Conservation (phyloP, 1,140 invertebrate species). For the Sminthurides bifidus region DNA sequence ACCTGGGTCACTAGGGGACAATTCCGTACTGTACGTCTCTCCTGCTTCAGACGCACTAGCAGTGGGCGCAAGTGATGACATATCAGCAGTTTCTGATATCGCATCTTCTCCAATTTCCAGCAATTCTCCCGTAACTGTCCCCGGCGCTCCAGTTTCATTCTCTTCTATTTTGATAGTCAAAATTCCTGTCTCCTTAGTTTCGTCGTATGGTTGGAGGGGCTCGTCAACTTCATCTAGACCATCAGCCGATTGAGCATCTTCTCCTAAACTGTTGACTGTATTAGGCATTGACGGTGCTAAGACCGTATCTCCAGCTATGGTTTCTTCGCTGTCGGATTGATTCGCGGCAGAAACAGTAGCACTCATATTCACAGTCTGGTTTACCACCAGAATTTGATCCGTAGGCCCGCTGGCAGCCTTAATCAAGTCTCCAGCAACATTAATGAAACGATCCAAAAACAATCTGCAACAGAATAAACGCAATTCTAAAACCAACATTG, state of each 20-base stretch:
- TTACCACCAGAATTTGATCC: no score
- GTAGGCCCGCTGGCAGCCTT: conserved; percentile 1
- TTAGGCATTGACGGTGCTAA: background rate
- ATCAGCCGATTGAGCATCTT: no score
- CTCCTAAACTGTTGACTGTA: no score
- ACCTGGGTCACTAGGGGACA: no score
- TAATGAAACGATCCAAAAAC: conserved; percentile 21
- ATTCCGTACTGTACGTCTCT: no score
- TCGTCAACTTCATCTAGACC: no score
- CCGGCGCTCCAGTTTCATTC: no score
- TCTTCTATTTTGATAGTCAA: no score
- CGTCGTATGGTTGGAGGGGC: no score
- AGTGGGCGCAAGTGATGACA: background rate
- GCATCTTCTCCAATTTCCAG: background rate
- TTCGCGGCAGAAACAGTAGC: background rate
- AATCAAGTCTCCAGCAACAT: conserved; percentile 19
- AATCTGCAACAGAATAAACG: conserved; percentile 6
- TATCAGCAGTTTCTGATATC: background rate
- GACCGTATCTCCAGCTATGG: background rate
- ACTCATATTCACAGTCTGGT: background rate
- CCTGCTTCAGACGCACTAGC: background rate
- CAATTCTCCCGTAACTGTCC: no score
- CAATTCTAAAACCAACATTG: conserved; percentile 2
- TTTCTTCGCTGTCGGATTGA: background rate
- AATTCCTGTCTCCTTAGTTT: no score